Evolutionary conservation across 2,888 invertebrate genomes (phyloP).

Genomic region (Diloba caeruleocephala): DNA sequence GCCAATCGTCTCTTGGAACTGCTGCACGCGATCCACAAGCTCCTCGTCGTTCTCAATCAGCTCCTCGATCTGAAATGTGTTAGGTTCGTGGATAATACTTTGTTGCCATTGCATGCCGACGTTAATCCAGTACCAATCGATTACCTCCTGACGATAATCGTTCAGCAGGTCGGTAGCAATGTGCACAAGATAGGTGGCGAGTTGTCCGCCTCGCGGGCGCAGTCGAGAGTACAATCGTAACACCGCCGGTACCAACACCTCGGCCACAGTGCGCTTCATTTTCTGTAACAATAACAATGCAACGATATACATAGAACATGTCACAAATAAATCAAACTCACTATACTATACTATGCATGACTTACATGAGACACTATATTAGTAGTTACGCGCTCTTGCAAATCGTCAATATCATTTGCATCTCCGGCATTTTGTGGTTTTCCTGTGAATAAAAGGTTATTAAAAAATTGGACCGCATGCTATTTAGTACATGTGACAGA

Average conservation of each 20-base stretch:
- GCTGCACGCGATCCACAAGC: constrained; percentile 72
- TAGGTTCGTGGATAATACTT: too few relatives aligned
- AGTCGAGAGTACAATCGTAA: constrained; percentile 90
- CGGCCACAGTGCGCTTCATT: constrained; percentile 91
- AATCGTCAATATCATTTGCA: constrained; percentile 81
- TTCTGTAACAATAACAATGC: constrained; percentile 64
- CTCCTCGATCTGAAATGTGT: constrained; percentile 75
- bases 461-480: background rate
- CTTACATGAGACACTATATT: constrained; percentile 86
- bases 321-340: background rate
- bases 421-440: constrained; percentile 77
- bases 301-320: background rate
- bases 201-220: constrained; percentile 78
- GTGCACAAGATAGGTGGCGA: constrained; percentile 81
- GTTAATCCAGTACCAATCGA: too few relatives aligned
- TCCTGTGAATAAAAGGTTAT: constrained; percentile 52
- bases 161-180: constrained; percentile 83
- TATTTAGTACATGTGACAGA: too few relatives aligned
- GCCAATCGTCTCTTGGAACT: constrained; percentile 78
- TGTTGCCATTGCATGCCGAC: too few relatives aligned
- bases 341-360: constrained; percentile 21
- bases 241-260: constrained; percentile 91
- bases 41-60: constrained; percentile 81
- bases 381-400: constrained; percentile 76
- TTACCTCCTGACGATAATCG: constrained; percentile 85